A percentile compares a stretch with the other conserved stretches of the same genome.
Conservation (phyloP, 2,113 vertebrate species). For the Mastomys coucha region DNA sequence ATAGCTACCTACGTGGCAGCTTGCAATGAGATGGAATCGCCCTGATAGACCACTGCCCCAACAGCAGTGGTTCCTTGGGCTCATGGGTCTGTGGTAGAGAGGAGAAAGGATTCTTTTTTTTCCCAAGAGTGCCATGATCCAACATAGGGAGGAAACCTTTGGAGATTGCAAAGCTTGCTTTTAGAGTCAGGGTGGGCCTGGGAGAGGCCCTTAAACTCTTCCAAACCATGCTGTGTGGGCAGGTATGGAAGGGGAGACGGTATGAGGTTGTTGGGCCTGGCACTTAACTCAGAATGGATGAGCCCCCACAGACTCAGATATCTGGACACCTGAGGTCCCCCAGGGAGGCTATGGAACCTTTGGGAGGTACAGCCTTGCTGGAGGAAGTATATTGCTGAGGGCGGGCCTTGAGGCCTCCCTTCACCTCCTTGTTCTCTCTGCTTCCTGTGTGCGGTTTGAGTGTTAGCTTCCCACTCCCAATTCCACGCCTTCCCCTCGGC, state of each 20-base stretch:
- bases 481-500: too few relatives aligned
- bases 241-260: accelerated
- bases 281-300: accelerated
- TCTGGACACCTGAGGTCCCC: not conserved
- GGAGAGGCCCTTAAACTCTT: not conserved
- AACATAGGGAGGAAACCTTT: not conserved
- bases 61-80: not conserved
- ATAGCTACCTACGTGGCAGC: not conserved
- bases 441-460: not conserved
- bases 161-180: too few relatives aligned
- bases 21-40: not conserved
- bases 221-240: accelerated
- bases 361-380: not conserved
- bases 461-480: not conserved
- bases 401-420: not conserved
- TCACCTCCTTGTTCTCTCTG: not conserved
- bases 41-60: not conserved
- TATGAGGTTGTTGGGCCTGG: accelerated
- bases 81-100: not conserved
- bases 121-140: not conserved
- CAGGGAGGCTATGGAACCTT: not conserved
- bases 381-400: not conserved
- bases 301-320: not conserved
- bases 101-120: not conserved
- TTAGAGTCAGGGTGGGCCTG: not conserved